A percentile compares a stretch with the other conserved stretches of the same genome.
Evolutionary conservation across 2,797 vertebrate species (phyloP).

Genomic region (Siniperca scherzeri): DNA sequence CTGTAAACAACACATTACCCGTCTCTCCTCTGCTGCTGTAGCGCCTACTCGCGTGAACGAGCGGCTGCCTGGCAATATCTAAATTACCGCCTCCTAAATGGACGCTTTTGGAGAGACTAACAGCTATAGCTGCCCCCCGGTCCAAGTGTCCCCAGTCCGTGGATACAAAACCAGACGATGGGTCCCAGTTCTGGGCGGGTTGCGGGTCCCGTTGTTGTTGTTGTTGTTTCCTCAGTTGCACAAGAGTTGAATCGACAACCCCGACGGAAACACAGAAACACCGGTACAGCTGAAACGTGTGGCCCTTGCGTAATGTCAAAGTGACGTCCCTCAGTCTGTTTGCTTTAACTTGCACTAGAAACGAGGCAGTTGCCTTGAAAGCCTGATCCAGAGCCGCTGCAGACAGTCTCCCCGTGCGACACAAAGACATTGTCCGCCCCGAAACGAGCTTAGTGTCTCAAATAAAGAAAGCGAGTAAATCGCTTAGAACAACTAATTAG

Average conservation of each 20-base stretch:
- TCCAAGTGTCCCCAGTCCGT: conserved; percentile 44
- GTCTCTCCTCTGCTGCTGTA: neutral
- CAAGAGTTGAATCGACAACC: neutral
- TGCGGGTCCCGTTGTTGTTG: neutral
- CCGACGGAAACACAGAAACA: conserved; percentile 17
- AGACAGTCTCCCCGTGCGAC: conserved; percentile 53
- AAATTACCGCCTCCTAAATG: conserved; percentile 6
- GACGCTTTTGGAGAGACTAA: conserved; percentile 30
- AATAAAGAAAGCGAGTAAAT: neutral
- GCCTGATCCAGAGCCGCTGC: conserved; percentile 57
- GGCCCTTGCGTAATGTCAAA: conserved; percentile 56
- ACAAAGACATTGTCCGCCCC: conserved; percentile 65
- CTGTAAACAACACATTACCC: conserved; percentile 51
- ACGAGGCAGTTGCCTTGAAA: conserved; percentile 45
- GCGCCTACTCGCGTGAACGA: neutral
- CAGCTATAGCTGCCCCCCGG: conserved; percentile 30
- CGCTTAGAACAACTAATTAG: neutral
- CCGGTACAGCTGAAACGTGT: conserved; percentile 33
- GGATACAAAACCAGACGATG: conserved; percentile 31
- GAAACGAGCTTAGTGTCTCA: neutral
- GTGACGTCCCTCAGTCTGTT: conserved; percentile 48
- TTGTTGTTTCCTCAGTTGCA: conserved; percentile 24
- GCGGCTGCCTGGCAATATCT: neutral
- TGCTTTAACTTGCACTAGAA: conserved; percentile 52
- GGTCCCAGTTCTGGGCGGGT: conserved; percentile 36